phyloP scores from a whole-genome alignment of 2,797 vertebrate genomes.

The Galago senegalensis region DNA sequence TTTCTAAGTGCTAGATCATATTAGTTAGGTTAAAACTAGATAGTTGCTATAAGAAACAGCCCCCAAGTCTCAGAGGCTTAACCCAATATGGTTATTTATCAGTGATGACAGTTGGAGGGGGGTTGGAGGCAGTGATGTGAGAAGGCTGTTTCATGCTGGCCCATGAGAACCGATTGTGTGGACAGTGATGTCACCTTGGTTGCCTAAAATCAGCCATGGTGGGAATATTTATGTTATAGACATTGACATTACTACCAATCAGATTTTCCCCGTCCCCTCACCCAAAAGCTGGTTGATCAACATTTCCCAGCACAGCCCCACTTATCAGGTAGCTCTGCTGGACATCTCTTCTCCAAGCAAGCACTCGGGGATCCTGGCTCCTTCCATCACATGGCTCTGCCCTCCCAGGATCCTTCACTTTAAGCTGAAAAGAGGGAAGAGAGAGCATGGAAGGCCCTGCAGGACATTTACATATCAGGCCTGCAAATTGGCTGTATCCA shows the following conservation, averaged over 20 bases:
- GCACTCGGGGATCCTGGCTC: neutral
- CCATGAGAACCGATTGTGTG: neutral
- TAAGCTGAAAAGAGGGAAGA: neutral
- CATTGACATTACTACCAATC: neutral
- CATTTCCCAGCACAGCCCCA: rapidly evolving
- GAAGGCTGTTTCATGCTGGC: neutral
- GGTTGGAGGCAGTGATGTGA: rapidly evolving
- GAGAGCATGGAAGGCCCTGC: neutral
- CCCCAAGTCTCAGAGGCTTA: neutral
- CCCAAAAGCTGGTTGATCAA: neutral
- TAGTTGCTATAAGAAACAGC: neutral
- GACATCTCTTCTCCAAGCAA: neutral
- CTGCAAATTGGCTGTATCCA: neutral
- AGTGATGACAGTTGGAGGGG: neutral
- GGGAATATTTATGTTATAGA: neutral
- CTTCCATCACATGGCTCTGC: neutral
- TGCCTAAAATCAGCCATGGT: neutral
- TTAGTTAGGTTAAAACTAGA: neutral
- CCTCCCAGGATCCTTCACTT: neutral
- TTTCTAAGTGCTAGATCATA: neutral
- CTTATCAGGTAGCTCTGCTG: neutral
- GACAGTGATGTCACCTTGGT: neutral
- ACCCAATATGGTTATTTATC: neutral
- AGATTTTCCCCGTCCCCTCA: neutral
- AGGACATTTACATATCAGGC: neutral